Conservation (phyloP, 2,113 vertebrate species). For the Eptesicus fuscus region DNA sequence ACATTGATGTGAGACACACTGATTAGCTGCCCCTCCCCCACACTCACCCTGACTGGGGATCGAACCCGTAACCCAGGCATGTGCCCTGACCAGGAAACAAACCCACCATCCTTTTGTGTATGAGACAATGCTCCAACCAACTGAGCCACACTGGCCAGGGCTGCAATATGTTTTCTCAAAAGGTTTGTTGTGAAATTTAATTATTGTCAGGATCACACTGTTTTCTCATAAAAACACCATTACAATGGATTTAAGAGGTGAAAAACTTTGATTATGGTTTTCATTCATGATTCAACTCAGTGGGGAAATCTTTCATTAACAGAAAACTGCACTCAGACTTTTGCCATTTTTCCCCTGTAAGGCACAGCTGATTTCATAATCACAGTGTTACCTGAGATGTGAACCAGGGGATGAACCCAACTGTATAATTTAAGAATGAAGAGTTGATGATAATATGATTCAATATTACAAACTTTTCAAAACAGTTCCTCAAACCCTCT, state of each 20-base stretch:
- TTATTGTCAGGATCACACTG: neutral
- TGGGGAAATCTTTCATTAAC: neutral
- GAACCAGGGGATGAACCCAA: neutral
- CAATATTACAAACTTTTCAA: neutral
- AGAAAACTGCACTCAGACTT: neutral
- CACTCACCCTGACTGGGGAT: neutral
- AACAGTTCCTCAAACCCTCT: neutral
- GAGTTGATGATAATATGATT: neutral
- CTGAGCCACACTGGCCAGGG: neutral
- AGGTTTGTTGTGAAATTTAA: neutral
- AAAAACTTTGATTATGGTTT: conserved; percentile 10
- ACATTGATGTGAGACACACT: neutral
- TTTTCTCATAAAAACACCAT: conserved; percentile 27
- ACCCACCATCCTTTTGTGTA: neutral
- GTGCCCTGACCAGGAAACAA: neutral
- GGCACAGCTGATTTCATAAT: neutral
- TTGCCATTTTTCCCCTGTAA: neutral
- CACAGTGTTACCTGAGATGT: neutral
- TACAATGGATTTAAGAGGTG: neutral
- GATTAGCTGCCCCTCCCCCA: neutral
- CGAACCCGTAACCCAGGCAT: neutral
- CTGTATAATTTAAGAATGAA: neutral
- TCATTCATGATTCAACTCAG: neutral
- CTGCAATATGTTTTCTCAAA: neutral
- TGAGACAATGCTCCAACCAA: neutral